Evolutionary conservation across 2,113 vertebrate species (phyloP), one percentile per base, ranked within the genome.

Genomic region (Anthoscopus minutus): DNA sequence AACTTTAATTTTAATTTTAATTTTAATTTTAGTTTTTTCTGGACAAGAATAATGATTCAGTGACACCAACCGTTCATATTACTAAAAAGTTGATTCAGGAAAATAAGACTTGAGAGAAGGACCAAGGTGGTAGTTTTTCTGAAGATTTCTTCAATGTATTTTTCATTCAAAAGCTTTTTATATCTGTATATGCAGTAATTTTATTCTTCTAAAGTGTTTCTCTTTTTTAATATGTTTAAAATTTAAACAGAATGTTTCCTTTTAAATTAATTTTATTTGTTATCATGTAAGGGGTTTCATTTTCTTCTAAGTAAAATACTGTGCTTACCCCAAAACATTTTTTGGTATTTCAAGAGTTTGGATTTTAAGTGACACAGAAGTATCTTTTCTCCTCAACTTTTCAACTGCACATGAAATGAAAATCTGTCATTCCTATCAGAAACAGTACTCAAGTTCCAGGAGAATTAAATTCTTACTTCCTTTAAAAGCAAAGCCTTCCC

Each of bases 401-500:
- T 71, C 51, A 83, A 66, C 35, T 58, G 50, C 3, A 1, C 27
- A 62, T 30, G 21, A 92, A 90, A 70, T 53, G 42, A 73, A 76
- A 91, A 66, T 74, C 60, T 82, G 45, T 77, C 50, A 62, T 47
- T 91, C 35, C 40, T 18, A 45, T 79, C 58, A 61, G 51, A 91
- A 73, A 45, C 2, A 94, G n/a, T 24, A 82, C 67, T 91, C 2
- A 7, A 62, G 18, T 73, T 90, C 79, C 24, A 61, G 20, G n/a
- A 80, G 35, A 88, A 84, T 88, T 78, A 67, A 90, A 64, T 78
- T 83, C 45, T 86, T 86, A 25, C 33, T 80, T 81, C 58, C 57
- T 79, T 77, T 91, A 89, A 92, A 93, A 97, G 71, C 67, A 95
- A 93, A 91, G 44, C 13, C 45, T 62, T 79, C 80, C 30, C 33